phyloP scores from a whole-genome alignment of 2,888 invertebrate genomes.

The Drosophila quinaria region DNA sequence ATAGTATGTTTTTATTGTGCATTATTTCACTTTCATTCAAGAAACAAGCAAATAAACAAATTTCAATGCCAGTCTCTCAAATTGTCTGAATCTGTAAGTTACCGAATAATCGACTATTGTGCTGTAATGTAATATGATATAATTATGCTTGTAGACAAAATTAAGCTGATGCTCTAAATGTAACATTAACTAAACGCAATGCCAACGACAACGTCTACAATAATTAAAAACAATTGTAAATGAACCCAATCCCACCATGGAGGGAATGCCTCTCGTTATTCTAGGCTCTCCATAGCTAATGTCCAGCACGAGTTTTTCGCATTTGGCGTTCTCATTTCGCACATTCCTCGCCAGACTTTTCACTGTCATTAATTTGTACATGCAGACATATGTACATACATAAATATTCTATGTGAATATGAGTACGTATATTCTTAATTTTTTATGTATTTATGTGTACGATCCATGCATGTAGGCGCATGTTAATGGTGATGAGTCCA shows the following conservation, averaged over 20 bases:
- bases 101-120: conserved; percentile 16
- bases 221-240: conserved; percentile 66
- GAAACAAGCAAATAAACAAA: conserved; percentile 22
- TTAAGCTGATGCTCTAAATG: conserved; percentile 54
- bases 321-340: conserved; percentile 32
- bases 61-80: conserved; percentile 18
- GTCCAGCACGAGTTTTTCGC: conserved; percentile 34
- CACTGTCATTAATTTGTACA: conserved; percentile 56
- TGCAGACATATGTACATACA: conserved; percentile 4
- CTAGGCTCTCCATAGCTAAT: conserved; percentile 9
- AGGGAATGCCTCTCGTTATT: background rate
- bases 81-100: conserved; percentile 4
- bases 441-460: background rate
- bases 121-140: conserved; percentile 6
- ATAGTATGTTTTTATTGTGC: conserved; percentile 32
- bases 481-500: conserved; percentile 48
- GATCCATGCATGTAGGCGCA: conserved; percentile 28
- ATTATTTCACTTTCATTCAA: conserved; percentile 68
- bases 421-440: conserved; percentile 18
- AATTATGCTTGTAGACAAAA: conserved; percentile 21
- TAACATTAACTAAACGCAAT: conserved; percentile 44
- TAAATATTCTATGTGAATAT: background rate
- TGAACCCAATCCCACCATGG: conserved; percentile 14
- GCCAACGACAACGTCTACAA: conserved; percentile 8
- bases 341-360: conserved; percentile 51